A percentile compares a stretch with the other conserved stretches of the same genome.
Conservation (phyloP, 2,113 vertebrate genomes). For the Steatornis caripensis region DNA sequence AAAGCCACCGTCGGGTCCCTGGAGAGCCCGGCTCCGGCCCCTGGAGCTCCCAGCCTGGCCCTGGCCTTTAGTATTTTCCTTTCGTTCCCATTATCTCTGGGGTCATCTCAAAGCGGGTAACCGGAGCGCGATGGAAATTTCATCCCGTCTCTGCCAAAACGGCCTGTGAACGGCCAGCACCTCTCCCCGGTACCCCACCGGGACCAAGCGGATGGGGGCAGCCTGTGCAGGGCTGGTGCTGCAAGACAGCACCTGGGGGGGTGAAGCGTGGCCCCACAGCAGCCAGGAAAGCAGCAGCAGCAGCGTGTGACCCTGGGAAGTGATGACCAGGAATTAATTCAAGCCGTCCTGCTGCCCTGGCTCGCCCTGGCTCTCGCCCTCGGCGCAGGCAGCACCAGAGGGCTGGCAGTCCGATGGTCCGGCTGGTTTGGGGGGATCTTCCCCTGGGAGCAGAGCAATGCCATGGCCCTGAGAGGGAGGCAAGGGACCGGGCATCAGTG, state of each 20-base stretch:
- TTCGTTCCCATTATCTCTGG: conserved; percentile 43
- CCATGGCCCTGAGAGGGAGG: background rate
- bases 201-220: background rate
- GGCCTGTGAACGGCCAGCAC: background rate
- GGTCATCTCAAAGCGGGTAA: conserved; percentile 32
- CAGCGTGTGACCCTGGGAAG: background rate
- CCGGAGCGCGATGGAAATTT: background rate
- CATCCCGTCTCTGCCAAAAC: background rate
- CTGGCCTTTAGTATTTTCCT: conserved; percentile 23
- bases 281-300: background rate
- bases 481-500: background rate
- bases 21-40: conserved; percentile 21
- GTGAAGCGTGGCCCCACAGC: rapidly evolving
- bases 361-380: background rate
- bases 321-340: background rate
- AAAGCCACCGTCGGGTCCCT: conserved; percentile 11
- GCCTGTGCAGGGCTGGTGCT: background rate
- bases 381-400: background rate
- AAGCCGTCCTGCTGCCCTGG: rapidly evolving
- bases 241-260: background rate
- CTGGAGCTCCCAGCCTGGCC: conserved; percentile 19
- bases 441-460: background rate
- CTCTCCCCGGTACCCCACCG: background rate
- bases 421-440: rapidly evolving
- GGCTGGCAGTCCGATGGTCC: background rate